phyloP scores from a whole-genome alignment of 2,113 vertebrate genomes.

The Addax nasomaculatus region DNA sequence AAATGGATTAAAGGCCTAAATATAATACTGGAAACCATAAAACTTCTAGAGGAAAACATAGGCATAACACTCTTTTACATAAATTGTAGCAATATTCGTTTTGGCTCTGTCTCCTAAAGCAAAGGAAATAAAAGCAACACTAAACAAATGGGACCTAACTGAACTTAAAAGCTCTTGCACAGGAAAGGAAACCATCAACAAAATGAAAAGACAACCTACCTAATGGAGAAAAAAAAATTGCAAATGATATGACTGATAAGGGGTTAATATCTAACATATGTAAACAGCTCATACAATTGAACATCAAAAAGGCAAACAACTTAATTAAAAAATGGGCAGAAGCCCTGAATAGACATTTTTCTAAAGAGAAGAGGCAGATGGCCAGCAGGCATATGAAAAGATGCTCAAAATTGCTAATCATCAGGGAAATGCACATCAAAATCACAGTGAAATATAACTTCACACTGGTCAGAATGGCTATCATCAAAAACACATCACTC shows the following conservation, averaged over 20 bases:
- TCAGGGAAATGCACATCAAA: background rate
- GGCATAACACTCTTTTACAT: background rate
- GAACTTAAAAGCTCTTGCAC: background rate
- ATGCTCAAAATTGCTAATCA: background rate
- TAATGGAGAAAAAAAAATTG: background rate
- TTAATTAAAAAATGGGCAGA: background rate
- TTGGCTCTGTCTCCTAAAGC: background rate
- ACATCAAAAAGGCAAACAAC: background rate
- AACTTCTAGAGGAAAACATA: background rate
- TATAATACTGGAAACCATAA: background rate
- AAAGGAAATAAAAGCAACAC: background rate
- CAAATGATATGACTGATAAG: background rate
- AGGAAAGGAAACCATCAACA: background rate
- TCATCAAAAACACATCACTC: background rate
- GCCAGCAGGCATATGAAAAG: background rate
- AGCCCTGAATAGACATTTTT: background rate
- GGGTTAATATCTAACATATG: background rate
- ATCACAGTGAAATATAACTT: background rate
- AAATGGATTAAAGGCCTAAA: background rate
- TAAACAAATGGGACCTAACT: background rate
- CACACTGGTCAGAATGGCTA: background rate
- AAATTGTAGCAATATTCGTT: background rate
- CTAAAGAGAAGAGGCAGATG: background rate
- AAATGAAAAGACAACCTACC: background rate
- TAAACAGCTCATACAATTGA: background rate